Base-by-base conservation (phyloP, 1,140 invertebrate species). In the Phocides pigmalion region DNA sequence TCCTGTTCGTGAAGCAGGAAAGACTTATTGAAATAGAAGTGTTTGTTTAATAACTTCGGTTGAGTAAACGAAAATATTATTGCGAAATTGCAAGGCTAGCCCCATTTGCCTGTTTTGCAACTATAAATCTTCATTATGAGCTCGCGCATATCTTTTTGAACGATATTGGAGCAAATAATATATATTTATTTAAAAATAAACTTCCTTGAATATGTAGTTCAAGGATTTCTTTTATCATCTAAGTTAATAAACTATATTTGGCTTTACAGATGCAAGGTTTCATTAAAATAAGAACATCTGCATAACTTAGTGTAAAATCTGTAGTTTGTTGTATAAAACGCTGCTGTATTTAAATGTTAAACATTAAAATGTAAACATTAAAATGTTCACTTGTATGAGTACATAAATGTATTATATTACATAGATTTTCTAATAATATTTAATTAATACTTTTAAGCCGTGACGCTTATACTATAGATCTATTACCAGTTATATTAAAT, bases 1-100 rank as follows among this genome's bases (percentile, higher is more conserved):
- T 61, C 56, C 28, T 47, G 25, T 17, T 35, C 28, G 37, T 25
- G 37, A 61, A 61, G 8, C 56, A 61, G 44, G 28, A 47, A 61
- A 61, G 16, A 47, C n/a, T 12, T 61, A 47, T 61, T 47, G 17
- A 61, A 61, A 61, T 61, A 47, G 56, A 61, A 61, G 12, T 47
- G 28, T 47, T 61, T 61, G 17, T 61, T 35, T 22, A 49, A 37
- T 61, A 49, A 61, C 16, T 61, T 19, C 17, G 35, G 44, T 61
- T 61, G 44, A 37, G 44, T 41, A 22, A 35, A 59, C 15, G 56
- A 58, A 58, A 59, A 59, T 59, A 46, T 46, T 59, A 59, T 46
- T 61, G 28, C 28, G 16, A 61, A 61, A 61, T 61, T 22, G 44
- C 25, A 61, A 61, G 44, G 42, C 42, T 46, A 54, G 19, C 35